Evolutionary conservation across 2,113 vertebrate genomes (phyloP), one percentile per base, ranked within the genome.

Genomic region (Eretmochelys imbricata): DNA sequence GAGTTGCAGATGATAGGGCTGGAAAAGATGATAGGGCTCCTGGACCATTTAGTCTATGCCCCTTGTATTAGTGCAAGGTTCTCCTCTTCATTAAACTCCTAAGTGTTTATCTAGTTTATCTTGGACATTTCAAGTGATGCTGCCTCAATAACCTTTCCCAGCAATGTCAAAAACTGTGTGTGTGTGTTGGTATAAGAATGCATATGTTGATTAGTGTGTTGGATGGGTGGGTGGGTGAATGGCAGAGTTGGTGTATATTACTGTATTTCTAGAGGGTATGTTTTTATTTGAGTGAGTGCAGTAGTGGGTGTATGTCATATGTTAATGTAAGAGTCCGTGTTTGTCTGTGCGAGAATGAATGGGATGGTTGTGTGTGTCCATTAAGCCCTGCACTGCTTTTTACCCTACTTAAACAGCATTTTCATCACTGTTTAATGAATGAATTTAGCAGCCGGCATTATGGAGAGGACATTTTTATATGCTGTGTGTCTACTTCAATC

Each of bases 381-480:
- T 94, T 93, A 94, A 95, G 88, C 46, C 59, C 59, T 5, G 80
- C n/a, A 72, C 94, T 89, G 79, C 53, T 87, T 97, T 96, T 76
- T 78, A 31, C 46, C 29, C 9, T 92, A 78, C 82, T 96, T 91
- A 95, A 92, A 81, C 62, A 90, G 16, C 69, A 81, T 76, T 97
- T 97, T 94, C 95, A 86, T 95, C 83, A 95, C 89, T 95, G 57
- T 91, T 97, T 92, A 97, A 94, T 87, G 96, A 97, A 97, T 91
- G 88, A 85, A 97, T 82, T 84, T 91, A 90, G 82, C 88, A 95
- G 46, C 83, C 55, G 85, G 20, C 87, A 82, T 96, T 93, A 92
- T 84, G 82, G 84, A 81, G 86, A 94, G 87, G 84, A 88, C 65
- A 54, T 92, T 97, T 97, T 96, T 96, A 95, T 96, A 97, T 85